Evolutionary conservation across 2,797 vertebrate species (phyloP).

Genomic region (Rhyacichthys aspro): DNA sequence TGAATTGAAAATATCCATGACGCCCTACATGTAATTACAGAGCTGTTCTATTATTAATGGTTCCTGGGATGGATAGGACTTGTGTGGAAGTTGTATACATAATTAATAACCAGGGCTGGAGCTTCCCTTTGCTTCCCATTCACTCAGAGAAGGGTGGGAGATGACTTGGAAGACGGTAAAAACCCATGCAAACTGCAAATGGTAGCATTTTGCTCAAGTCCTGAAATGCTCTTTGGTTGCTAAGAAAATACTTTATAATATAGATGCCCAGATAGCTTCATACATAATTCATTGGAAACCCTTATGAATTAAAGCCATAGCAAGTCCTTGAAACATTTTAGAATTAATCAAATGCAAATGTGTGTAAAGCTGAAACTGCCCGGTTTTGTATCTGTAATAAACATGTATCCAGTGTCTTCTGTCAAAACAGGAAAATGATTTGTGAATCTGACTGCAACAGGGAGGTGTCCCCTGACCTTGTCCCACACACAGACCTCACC

Average conservation of each 20-base stretch:
- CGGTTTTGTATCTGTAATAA: too few species aligned
- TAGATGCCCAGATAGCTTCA: too few species aligned
- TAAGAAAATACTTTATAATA: not conserved
- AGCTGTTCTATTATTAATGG: conserved; percentile 73
- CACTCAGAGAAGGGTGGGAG: conserved; percentile 5
- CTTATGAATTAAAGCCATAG: too few species aligned
- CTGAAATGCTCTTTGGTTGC: conserved; percentile 7
- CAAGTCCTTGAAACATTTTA: too few species aligned
- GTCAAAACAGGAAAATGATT: too few species aligned
- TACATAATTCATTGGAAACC: too few species aligned
- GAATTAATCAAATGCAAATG: too few species aligned
- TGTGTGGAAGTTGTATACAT: conserved; percentile 71
- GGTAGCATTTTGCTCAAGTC: conserved; percentile 14
- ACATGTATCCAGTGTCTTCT: too few species aligned
- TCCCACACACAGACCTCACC: conserved; percentile 24
- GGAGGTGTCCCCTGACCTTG: not conserved
- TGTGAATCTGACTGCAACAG: too few species aligned
- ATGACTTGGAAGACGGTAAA: conserved; percentile 5
- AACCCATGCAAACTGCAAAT: conserved; percentile 19
- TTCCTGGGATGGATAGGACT: conserved; percentile 57
- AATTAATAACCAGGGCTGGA: conserved; percentile 67
- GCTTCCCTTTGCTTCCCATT: conserved; percentile 49
- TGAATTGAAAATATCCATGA: conserved; percentile 63
- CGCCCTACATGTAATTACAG: conserved; percentile 70
- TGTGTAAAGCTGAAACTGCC: too few species aligned